Evolutionary conservation across 1,140 invertebrate species (phyloP).

Genomic region (Metaphire vulgaris): DNA sequence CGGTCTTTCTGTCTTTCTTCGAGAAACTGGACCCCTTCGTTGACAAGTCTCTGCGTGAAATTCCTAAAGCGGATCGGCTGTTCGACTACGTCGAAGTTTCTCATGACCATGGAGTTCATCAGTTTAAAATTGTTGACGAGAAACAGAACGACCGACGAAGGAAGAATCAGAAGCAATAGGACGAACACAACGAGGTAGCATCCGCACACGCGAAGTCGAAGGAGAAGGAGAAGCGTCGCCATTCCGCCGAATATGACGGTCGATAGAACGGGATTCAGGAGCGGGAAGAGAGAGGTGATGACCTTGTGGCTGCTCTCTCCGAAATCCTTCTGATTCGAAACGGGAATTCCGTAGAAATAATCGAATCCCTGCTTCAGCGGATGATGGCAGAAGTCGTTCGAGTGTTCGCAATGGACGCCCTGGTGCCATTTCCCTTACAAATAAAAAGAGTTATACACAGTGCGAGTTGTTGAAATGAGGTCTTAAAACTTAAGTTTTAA

Average conservation of each 20-base stretch:
- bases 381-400: constrained; percentile 43
- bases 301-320: constrained; percentile 33
- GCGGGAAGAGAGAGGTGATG: background rate
- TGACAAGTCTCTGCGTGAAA: constrained; percentile 36
- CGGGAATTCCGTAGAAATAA: constrained; percentile 53
- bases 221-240: constrained; percentile 5
- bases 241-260: background rate
- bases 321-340: constrained; percentile 51
- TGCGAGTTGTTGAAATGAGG: background rate
- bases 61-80: constrained; percentile 41
- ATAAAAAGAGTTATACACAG: background rate
- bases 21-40: constrained; percentile 39
- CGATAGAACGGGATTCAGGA: background rate
- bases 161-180: constrained; percentile 29
- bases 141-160: constrained; percentile 16
- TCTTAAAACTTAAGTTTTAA: background rate
- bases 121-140: constrained; percentile 36
- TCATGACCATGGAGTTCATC: constrained; percentile 47
- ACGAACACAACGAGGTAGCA: background rate
- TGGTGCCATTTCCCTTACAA: constrained; percentile 54
- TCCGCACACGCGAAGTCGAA: background rate
- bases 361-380: constrained; percentile 55
- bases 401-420: constrained; percentile 43
- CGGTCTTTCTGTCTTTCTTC: constrained; percentile 28
- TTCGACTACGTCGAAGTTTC: constrained; percentile 42